Conservation (phyloP, 2,888 invertebrate genomes). For the Pseudococcus viburni region DNA sequence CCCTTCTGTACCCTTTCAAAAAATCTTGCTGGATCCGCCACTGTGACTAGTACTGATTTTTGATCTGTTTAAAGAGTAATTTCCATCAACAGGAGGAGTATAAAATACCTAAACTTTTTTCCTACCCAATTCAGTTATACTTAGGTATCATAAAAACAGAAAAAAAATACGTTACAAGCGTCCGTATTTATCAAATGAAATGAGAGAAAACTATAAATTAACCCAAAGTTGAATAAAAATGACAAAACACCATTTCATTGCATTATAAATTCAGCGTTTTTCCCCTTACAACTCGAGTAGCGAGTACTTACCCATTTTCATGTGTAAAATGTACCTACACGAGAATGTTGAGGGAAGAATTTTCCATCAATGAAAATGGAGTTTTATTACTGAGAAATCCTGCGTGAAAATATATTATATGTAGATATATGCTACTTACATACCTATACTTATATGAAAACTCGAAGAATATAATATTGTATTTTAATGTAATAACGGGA, state of each 20-base stretch:
- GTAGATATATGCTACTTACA: not conserved
- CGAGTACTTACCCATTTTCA: too few species aligned
- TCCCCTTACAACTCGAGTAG: not conserved
- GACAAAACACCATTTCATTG: not conserved
- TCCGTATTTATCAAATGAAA: not conserved
- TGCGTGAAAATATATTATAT: not conserved
- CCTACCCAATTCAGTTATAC: too few species aligned
- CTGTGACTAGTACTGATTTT: too few species aligned
- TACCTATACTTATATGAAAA: conserved; percentile 55
- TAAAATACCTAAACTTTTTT: too few species aligned
- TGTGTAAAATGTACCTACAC: not conserved
- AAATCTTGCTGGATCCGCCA: too few species aligned
- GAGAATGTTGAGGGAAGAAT: not conserved
- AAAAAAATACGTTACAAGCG: too few species aligned
- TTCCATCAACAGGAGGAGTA: too few species aligned
- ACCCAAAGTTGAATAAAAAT: not conserved
- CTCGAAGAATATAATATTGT: conserved; percentile 57
- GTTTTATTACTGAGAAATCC: not conserved
- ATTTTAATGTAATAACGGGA: conserved; percentile 59
- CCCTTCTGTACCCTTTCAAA: too few species aligned
- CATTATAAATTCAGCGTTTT: not conserved
- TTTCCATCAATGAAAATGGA: not conserved
- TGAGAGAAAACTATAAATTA: not conserved
- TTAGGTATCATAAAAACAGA: too few species aligned
- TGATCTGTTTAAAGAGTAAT: too few species aligned